Percentiles rank a stretch among this genome's conserved stretches.
phyloP scores from a whole-genome alignment of 2,113 vertebrate genomes.

The Gobiocypris rarus region DNA sequence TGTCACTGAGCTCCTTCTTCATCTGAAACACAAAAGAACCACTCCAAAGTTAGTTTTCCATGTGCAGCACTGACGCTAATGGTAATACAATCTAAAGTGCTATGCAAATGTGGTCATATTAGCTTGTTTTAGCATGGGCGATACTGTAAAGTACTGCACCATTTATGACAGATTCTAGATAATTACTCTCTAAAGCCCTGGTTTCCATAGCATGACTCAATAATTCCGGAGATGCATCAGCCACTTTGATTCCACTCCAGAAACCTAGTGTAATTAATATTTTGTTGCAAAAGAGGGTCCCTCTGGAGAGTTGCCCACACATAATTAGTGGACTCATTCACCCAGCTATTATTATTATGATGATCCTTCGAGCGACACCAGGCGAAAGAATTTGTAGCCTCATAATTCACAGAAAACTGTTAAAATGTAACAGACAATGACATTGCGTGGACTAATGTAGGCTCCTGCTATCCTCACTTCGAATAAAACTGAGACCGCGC shows the following conservation, averaged over 20 bases:
- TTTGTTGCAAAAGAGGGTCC: constrained; percentile 2
- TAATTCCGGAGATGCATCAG: constrained; percentile 47
- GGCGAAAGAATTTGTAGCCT: not conserved
- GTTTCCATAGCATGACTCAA: constrained; percentile 51
- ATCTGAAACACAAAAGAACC: constrained; percentile 77
- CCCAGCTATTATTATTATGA: constrained; percentile 10
- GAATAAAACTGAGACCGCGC: not conserved
- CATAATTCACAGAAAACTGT: constrained; percentile 6
- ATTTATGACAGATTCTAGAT: constrained; percentile 16
- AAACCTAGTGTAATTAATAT: constrained; percentile 40
- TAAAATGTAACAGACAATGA: not conserved
- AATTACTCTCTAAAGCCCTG: constrained; percentile 29
- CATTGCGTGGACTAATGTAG: not conserved
- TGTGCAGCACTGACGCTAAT: not conserved
- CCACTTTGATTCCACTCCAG: constrained; percentile 46
- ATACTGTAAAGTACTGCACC: constrained; percentile 18
- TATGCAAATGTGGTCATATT: not conserved
- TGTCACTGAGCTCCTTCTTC: constrained; percentile 91
- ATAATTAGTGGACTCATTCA: constrained; percentile 32
- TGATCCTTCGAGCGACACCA: constrained; percentile 1
- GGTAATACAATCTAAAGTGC: not conserved
- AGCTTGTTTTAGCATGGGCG: not conserved
- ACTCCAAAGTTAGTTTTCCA: constrained; percentile 14
- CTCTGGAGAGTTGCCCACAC: constrained; percentile 42
- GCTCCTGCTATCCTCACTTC: not conserved